Evolutionary conservation across 2,888 invertebrate genomes (phyloP).

Genomic region (Oconnorella tubifera): DNA sequence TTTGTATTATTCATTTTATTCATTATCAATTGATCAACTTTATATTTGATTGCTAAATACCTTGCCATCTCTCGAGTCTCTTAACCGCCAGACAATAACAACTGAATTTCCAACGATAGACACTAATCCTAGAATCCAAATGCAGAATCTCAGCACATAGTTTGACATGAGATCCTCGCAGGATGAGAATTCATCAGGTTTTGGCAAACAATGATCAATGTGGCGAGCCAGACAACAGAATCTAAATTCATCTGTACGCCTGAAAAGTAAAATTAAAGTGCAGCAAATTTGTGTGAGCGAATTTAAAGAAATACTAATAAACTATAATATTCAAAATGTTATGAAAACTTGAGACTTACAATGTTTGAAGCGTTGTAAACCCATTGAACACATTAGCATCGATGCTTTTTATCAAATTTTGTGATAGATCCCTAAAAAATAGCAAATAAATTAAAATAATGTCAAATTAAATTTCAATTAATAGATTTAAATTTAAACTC

Average conservation of each 20-base stretch:
- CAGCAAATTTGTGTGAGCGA: no score
- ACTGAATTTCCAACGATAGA: constrained; percentile 63
- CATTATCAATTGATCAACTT: no score
- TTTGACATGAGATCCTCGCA: constrained; percentile 55
- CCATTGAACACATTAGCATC: constrained; percentile 48
- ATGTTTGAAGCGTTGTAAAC: constrained; percentile 38
- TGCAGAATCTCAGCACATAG: constrained; percentile 53
- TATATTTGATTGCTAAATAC: no score
- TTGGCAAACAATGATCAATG: constrained; percentile 45
- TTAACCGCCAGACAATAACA: constrained; percentile 58
- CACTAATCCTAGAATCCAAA: constrained; percentile 64
- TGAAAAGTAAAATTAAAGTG: no score
- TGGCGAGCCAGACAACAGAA: constrained; percentile 56
- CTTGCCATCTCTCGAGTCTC: constrained; percentile 53
- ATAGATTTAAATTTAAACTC: no score
- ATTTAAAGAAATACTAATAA: no score
- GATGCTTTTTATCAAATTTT: constrained; percentile 42
- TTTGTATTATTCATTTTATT: no score
- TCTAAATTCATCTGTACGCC: constrained; percentile 55
- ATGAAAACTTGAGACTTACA: constrained; percentile 45
- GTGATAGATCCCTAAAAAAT: constrained; percentile 43
- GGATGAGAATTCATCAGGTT: constrained; percentile 52
- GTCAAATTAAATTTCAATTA: no score
- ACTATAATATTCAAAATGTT: no score
- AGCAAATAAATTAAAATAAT: no score